phyloP scores from a whole-genome alignment of 2,113 vertebrate genomes.

The Rhea pennata region DNA sequence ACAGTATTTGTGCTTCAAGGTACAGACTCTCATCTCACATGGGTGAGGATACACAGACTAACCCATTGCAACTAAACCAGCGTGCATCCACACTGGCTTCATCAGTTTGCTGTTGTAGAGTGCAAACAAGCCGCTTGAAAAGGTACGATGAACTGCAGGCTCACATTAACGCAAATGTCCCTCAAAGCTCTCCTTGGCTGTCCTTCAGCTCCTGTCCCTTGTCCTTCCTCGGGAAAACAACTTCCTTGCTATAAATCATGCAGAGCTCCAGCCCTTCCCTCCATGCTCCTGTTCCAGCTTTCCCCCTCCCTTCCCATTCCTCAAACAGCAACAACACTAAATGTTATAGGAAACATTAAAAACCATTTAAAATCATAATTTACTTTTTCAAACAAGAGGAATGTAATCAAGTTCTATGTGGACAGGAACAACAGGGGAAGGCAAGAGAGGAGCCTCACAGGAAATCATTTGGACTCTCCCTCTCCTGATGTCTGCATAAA shows the following conservation, averaged over 20 bases:
- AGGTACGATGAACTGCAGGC: neutral
- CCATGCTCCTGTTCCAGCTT: neutral
- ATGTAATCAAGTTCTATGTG: neutral
- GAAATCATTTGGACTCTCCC: constrained; percentile 10
- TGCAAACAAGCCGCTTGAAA: neutral
- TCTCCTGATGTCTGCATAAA: constrained; percentile 20
- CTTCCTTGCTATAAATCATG: constrained; percentile 13
- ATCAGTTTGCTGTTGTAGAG: neutral
- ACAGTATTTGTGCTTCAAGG: neutral
- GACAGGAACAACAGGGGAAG: neutral
- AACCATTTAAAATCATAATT: neutral
- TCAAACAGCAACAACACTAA: constrained; percentile 11
- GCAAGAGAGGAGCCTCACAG: neutral
- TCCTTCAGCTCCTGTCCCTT: constrained; percentile 36
- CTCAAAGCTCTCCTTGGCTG: constrained; percentile 30
- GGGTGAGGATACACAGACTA: neutral
- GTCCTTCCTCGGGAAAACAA: neutral
- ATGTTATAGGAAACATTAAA: neutral
- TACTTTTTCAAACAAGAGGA: neutral
- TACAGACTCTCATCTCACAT: neutral
- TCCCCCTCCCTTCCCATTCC: neutral
- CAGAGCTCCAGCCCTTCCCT: neutral
- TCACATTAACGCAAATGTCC: neutral
- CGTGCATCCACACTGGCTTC: neutral
- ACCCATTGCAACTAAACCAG: neutral